These are phyloP conservation scores for Myotis planiceps DNA, from an alignment of 2,797 vertebrate species.

Conservation along the genomic window DNA sequence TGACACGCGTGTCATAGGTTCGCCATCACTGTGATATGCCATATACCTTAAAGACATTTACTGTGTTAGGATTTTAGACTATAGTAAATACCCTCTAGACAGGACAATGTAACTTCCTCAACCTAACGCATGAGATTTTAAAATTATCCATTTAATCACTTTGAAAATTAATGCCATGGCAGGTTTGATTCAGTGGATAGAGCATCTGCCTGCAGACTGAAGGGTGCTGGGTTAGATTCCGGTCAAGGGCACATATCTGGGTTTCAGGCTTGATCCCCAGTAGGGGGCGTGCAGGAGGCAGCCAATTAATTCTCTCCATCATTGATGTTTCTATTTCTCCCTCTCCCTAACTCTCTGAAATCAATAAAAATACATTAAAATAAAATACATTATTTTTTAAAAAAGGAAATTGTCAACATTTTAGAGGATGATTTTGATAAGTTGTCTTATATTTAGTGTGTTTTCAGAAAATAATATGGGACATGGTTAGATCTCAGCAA, in stretches of 20 bases:
- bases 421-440: neutral
- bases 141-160: neutral
- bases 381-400: too few relatives aligned
- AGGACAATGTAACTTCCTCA: neutral
- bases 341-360: too few relatives aligned
- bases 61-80: neutral
- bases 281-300: too few relatives aligned
- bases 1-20: too few relatives aligned
- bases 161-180: neutral
- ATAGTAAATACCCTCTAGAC: neutral
- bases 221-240: too few relatives aligned
- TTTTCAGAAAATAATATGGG: constrained; percentile 31
- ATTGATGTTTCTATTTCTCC: too few relatives aligned
- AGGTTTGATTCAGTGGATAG: too few relatives aligned
- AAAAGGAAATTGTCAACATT: neutral
- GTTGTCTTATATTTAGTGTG: neutral
- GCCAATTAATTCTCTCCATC: too few relatives aligned
- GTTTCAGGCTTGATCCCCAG: too few relatives aligned
- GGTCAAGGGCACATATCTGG: too few relatives aligned
- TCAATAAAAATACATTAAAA: too few relatives aligned
- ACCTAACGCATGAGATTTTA: neutral
- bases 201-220: too few relatives aligned
- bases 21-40: neutral
- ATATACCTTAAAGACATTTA: neutral
- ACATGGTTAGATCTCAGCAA: neutral